phyloP scores from a whole-genome alignment of 2,797 vertebrate species.

The Oreochromis grahami region DNA sequence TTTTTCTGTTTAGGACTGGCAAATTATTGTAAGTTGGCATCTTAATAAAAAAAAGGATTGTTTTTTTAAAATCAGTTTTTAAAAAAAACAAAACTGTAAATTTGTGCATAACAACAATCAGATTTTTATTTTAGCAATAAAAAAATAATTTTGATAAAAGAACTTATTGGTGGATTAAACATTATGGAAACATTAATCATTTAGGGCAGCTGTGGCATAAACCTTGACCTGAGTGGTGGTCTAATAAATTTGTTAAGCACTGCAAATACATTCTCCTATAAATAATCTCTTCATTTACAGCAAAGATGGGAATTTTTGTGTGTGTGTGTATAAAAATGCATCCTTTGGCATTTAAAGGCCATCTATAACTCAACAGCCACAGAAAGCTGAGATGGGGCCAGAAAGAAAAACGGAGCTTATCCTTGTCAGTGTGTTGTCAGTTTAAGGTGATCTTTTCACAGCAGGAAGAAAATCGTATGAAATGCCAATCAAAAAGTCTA shows the following conservation, averaged over 20 bases:
- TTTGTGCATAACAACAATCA: neutral
- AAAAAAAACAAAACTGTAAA: neutral
- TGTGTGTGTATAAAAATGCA: neutral
- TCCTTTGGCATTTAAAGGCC: neutral
- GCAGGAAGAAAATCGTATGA: neutral
- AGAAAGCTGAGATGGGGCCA: neutral
- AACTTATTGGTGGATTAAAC: neutral
- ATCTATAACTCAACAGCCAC: neutral
- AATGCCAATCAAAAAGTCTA: neutral
- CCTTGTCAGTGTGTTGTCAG: neutral
- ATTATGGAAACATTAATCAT: neutral
- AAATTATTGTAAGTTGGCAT: neutral
- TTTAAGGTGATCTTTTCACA: neutral
- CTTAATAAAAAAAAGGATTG: neutral
- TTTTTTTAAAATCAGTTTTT: no score
- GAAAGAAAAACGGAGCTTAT: neutral
- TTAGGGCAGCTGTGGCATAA: neutral
- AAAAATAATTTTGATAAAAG: neutral
- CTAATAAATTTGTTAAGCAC: neutral
- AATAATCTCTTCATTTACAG: neutral
- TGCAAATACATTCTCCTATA: neutral
- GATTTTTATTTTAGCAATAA: neutral
- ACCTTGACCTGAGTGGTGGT: neutral
- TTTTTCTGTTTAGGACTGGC: neutral
- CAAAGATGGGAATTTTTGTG: neutral